phyloP scores from a whole-genome alignment of 2,888 invertebrate genomes.

The Agrotis ipsilon region DNA sequence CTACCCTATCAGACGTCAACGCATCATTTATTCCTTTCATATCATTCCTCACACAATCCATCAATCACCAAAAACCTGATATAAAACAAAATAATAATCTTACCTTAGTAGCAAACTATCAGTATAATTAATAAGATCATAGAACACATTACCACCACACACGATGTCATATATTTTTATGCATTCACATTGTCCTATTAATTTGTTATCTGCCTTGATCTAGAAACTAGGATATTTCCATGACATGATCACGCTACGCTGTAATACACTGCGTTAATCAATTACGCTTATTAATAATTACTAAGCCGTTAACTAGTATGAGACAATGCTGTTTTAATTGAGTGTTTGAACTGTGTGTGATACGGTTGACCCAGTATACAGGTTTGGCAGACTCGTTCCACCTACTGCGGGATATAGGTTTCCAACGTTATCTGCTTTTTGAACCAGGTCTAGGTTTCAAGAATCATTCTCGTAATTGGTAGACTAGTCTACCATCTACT shows the following conservation, averaged over 20 bases:
- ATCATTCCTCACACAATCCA: too few relatives aligned
- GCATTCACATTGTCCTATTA: conserved; percentile 41
- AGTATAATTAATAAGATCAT: conserved; percentile 11
- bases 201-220: conserved; percentile 72
- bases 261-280: conserved; percentile 58
- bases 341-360: neutral
- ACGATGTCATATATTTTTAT: conserved; percentile 25
- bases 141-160: neutral
- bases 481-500: too few relatives aligned
- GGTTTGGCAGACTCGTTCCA: too few relatives aligned
- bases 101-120: neutral
- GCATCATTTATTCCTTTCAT: too few relatives aligned
- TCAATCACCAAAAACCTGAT: neutral
- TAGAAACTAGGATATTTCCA: conserved; percentile 67
- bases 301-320: conserved; percentile 2
- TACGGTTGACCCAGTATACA: neutral
- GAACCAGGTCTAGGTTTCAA: too few relatives aligned
- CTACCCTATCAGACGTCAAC: too few relatives aligned
- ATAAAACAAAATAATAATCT: neutral
- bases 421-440: neutral
- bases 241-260: conserved; percentile 63
- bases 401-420: neutral
- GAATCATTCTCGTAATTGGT: too few relatives aligned
- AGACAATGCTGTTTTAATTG: neutral
- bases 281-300: conserved; percentile 52